Evolutionary conservation across 2,888 invertebrate species (phyloP).

Genomic region (Euphydryas editha): DNA sequence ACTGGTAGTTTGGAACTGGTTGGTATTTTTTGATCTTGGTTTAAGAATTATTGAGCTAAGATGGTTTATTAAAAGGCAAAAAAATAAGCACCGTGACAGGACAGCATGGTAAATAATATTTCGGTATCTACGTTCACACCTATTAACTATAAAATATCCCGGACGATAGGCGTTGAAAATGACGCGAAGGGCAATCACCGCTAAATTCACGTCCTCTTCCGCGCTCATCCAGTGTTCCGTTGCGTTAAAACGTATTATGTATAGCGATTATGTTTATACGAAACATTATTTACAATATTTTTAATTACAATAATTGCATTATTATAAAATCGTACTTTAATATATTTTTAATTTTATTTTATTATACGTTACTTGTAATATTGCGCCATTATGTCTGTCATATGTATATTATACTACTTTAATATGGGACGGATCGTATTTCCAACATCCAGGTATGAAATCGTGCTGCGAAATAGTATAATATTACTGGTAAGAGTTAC

Average conservation of each 20-base stretch:
- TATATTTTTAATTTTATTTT: too few species aligned
- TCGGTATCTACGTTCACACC: neutral
- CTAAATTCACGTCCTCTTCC: slow-evolving; percentile 60
- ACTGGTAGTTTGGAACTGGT: too few species aligned
- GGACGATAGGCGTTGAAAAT: neutral
- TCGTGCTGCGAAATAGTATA: neutral
- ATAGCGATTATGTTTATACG: neutral
- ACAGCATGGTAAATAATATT: too few species aligned
- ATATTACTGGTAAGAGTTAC: neutral
- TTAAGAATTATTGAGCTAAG: too few species aligned
- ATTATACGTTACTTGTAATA: neutral
- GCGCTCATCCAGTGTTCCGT: slow-evolving; percentile 35
- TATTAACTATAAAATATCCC: neutral
- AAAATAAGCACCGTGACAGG: too few species aligned
- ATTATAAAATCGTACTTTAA: too few species aligned
- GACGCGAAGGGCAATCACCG: slow-evolving; percentile 64
- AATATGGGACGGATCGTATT: neutral
- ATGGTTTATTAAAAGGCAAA: too few species aligned
- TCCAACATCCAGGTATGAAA: neutral
- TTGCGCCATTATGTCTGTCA: too few species aligned
- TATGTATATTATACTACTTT: too few species aligned
- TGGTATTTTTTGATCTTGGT: too few species aligned
- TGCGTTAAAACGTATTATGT: neutral
- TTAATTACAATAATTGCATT: neutral
- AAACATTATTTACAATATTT: neutral